Evolutionary conservation across 2,113 vertebrate genomes (phyloP).

Genomic region (Seriola quinqueradiata): DNA sequence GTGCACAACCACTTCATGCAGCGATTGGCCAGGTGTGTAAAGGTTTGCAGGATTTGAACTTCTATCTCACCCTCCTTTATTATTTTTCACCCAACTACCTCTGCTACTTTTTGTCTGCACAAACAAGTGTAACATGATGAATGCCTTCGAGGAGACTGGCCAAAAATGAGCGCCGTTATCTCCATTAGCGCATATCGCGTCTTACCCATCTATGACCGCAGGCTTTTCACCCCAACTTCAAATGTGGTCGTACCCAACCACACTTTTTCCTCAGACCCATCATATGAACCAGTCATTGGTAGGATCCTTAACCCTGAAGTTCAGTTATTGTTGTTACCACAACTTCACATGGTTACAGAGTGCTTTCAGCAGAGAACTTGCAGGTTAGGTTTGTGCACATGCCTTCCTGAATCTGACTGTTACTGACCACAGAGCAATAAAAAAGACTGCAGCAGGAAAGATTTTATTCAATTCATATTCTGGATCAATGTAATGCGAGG

Average conservation of each 20-base stretch:
- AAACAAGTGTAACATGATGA: not conserved
- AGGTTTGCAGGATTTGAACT: not conserved
- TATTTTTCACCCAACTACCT: not conserved
- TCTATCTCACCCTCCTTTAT: not conserved
- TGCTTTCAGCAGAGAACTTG: not conserved
- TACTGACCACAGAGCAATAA: conserved; percentile 1
- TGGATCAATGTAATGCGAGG: not conserved
- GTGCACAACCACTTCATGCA: not conserved
- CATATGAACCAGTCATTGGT: not conserved
- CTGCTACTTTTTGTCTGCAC: not conserved
- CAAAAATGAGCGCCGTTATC: not conserved
- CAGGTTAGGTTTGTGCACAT: not conserved
- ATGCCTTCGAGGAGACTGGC: no score
- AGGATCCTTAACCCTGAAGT: not conserved
- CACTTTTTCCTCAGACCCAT: not conserved
- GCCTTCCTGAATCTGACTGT: conserved; percentile 16
- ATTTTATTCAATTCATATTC: not conserved
- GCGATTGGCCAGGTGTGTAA: not conserved
- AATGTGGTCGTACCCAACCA: not conserved
- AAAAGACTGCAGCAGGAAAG: not conserved
- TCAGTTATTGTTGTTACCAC: not conserved
- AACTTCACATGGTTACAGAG: not conserved
- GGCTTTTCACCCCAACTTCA: not conserved
- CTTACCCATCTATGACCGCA: not conserved
- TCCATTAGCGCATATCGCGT: not conserved